Base-by-base conservation (phyloP, 2,888 invertebrate species). In the Boloria euphrosyne region DNA sequence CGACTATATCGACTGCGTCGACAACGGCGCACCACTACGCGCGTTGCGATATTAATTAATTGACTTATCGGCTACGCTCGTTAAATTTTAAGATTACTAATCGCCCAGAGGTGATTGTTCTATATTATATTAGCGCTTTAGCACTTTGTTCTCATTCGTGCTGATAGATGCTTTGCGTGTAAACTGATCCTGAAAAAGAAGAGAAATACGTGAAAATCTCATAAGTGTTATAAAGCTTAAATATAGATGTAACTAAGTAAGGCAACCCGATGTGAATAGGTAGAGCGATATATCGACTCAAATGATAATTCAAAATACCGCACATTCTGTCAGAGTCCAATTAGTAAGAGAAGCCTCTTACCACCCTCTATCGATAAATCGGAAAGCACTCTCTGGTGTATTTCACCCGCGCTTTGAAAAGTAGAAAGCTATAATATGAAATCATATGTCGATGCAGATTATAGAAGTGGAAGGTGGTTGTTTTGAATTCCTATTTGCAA, bases 111-210 rank as follows among this genome's bases (percentile, higher is more conserved):
- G 71, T 74, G 73, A 86, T 76, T 79, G 83, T 86, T 84, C 82
- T 74, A 80, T 75, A 74, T 71, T 76, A 72, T 65, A 76, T 80
- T 76, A 83, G 84, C 79, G 85, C 84, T 77, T 76, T 65, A 78
- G 84, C 89, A 89, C 89, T 78, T 76, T 80, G 78, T 79, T 80
- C 83, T 86, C 81, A 84, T 83, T 81, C 79, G 81, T 80, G 76
- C 78, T 76, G 78, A 81, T 81, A 78, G 80, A 82, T 86, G 80
- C 78, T 86, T 82, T 80, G 82, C 83, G 82, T 85, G 83, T 82
- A 82, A 84, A 85, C 80, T 84, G 86, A 85, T 85, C 87, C 91
- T 91, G 90, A 71, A 88, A 89, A 75, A 70, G 86, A 78, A 66
- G 18, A 64, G 83, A 83, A 76, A 75, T 22, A 61, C 31, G 53